phyloP scores from a whole-genome alignment of 2,113 vertebrate species.

The Pardalotus punctatus region DNA sequence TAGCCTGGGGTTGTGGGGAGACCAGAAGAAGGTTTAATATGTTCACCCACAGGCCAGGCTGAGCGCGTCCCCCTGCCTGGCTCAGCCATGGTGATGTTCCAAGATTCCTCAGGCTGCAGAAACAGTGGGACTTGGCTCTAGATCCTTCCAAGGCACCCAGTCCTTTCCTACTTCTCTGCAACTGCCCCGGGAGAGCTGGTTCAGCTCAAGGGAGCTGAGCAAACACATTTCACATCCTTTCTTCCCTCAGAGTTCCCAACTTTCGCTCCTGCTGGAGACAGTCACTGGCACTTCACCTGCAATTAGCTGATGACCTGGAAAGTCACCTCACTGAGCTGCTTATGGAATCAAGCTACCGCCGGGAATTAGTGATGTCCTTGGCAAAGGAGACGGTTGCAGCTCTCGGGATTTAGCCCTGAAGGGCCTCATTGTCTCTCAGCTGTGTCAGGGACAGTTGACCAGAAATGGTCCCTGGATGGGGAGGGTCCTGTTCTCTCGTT shows the following conservation, averaged over 20 bases:
- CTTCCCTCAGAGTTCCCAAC: neutral
- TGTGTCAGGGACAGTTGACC: neutral
- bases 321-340: constrained; percentile 51
- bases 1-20: neutral
- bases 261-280: constrained; percentile 26
- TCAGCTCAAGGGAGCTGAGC: neutral
- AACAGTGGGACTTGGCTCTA: accelerated
- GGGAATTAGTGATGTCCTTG: constrained; percentile 62
- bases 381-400: constrained; percentile 20
- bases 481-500: neutral
- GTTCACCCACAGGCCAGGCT: neutral
- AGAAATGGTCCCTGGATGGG: neutral
- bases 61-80: accelerated
- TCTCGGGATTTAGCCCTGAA: constrained; percentile 6
- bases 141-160: neutral
- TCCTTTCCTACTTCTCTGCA: neutral
- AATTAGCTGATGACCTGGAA: constrained; percentile 52
- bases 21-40: neutral
- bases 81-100: accelerated
- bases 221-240: neutral
- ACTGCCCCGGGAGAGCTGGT: neutral
- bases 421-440: constrained; percentile 19
- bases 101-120: neutral
- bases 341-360: constrained; percentile 29
- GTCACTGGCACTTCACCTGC: constrained; percentile 26